Evolutionary conservation across 2,113 vertebrate species (phyloP).

Genomic region (Phaetusa simplex): DNA sequence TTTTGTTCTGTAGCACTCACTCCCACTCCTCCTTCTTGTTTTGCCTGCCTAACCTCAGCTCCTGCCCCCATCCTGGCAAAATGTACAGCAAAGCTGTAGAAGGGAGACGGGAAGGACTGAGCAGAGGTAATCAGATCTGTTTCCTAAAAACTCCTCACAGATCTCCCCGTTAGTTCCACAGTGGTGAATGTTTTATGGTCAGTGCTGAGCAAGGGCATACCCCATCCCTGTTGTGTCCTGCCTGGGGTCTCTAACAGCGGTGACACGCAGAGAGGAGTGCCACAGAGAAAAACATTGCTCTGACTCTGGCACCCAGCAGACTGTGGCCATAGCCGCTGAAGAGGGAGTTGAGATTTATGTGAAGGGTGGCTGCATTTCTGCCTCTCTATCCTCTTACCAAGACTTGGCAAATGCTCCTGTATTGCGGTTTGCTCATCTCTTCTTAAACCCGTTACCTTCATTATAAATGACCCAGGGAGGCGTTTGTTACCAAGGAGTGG

Average conservation of each 20-base stretch:
- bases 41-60: background rate
- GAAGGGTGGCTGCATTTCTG: background rate
- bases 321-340: background rate
- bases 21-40: background rate
- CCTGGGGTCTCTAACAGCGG: background rate
- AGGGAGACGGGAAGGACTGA: background rate
- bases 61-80: background rate
- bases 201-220: background rate
- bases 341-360: background rate
- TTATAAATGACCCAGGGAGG: background rate
- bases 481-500: background rate
- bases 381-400: background rate
- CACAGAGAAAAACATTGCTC: background rate
- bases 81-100: background rate
- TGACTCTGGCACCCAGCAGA: background rate
- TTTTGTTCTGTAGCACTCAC: background rate
- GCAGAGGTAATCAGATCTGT: background rate
- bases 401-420: background rate
- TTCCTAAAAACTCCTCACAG: background rate
- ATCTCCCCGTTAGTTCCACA: background rate
- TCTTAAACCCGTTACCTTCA: background rate
- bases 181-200: background rate
- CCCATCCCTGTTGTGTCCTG: background rate
- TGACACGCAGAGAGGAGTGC: background rate
- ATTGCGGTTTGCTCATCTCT: background rate